phyloP scores from a whole-genome alignment of 30 jellyfish, hydroid and myxozoan genomes.

The Pelagia noctiluca region DNA sequence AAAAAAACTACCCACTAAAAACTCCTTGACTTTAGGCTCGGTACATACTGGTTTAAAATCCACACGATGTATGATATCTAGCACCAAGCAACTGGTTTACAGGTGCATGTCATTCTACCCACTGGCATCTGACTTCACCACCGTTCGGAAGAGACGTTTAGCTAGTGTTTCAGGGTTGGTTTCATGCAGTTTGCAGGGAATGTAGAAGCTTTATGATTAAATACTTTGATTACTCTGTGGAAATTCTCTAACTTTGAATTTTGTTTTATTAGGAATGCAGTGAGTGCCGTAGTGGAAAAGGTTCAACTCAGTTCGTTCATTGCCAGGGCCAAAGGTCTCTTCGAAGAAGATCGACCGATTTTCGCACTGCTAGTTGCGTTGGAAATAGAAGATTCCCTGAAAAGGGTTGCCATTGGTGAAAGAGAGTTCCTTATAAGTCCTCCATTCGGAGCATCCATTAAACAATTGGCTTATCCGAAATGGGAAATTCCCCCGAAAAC shows the following conservation, averaged over 20 bases:
- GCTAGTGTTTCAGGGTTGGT: too few species aligned
- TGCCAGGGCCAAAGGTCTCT: slow-evolving; percentile 60
- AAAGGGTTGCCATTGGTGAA: slow-evolving; percentile 69
- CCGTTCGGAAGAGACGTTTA: too few species aligned
- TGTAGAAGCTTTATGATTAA: neutral
- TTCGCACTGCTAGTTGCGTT: slow-evolving; percentile 80
- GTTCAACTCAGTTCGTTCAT: slow-evolving; percentile 68
- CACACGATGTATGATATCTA: too few species aligned
- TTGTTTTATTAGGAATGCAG: slow-evolving; percentile 66
- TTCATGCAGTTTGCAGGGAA: too few species aligned
- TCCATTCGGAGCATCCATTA: slow-evolving; percentile 79
- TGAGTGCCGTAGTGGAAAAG: slow-evolving; percentile 79
- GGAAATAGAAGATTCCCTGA: slow-evolving; percentile 80
- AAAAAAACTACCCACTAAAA: too few species aligned
- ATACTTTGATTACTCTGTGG: too few species aligned
- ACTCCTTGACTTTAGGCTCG: too few species aligned
- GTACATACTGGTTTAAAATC: too few species aligned
- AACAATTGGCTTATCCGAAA: slow-evolving; percentile 42
- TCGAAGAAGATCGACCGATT: slow-evolving; percentile 83
- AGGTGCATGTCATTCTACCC: too few species aligned
- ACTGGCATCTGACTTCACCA: too few species aligned
- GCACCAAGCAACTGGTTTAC: too few species aligned
- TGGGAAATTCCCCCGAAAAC: slow-evolving; percentile 75
- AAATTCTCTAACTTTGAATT: neutral
- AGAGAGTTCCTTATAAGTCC: slow-evolving; percentile 85